Percentiles rank a stretch among this genome's conserved stretches.
These are phyloP conservation scores for Opisthograptis luteolata DNA, from an alignment of 2,888 invertebrate species.

Conservation along the genomic window DNA sequence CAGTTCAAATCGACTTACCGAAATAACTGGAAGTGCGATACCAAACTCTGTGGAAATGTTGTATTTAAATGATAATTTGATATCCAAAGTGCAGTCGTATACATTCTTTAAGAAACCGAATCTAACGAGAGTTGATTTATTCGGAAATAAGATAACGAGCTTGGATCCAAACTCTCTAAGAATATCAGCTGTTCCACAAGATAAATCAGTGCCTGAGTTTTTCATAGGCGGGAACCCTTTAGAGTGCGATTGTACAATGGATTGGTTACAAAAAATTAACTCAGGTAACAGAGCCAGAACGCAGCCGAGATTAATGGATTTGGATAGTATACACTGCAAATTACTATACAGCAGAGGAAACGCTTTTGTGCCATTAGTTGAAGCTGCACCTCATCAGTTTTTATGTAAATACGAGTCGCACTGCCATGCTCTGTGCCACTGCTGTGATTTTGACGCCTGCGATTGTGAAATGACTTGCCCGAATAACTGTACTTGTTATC, in stretches of 20 bases:
- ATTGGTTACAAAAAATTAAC: slow-evolving; percentile 94
- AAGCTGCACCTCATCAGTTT: slow-evolving; percentile 92
- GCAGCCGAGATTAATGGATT: slow-evolving; percentile 92
- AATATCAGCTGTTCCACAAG: slow-evolving; percentile 89
- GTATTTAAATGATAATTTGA: slow-evolving; percentile 91
- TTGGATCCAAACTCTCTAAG: slow-evolving; percentile 90
- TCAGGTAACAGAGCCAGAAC: slow-evolving; percentile 89
- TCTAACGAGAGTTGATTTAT: slow-evolving; percentile 91
- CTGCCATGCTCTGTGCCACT: slow-evolving; percentile 94
- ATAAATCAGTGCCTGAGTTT: slow-evolving; percentile 90
- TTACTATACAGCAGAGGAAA: slow-evolving; percentile 91
- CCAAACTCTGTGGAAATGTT: slow-evolving; percentile 92
- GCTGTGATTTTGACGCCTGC: slow-evolving; percentile 96
- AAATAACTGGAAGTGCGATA: slow-evolving; percentile 92
- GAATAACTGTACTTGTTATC: slow-evolving; percentile 93
- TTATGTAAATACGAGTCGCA: slow-evolving; percentile 93
- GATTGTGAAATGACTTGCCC: slow-evolving; percentile 97
- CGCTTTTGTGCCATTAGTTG: slow-evolving; percentile 89
- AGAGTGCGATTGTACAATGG: slow-evolving; percentile 95
- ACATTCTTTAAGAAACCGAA: slow-evolving; percentile 95
- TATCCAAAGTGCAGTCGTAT: slow-evolving; percentile 93
- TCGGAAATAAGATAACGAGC: slow-evolving; percentile 91
- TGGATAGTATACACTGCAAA: slow-evolving; percentile 92
- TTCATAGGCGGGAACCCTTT: slow-evolving; percentile 94
- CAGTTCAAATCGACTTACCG: slow-evolving; percentile 91